phyloP scores from a whole-genome alignment of 1,140 invertebrate species.

The Babylonia areolata region DNA sequence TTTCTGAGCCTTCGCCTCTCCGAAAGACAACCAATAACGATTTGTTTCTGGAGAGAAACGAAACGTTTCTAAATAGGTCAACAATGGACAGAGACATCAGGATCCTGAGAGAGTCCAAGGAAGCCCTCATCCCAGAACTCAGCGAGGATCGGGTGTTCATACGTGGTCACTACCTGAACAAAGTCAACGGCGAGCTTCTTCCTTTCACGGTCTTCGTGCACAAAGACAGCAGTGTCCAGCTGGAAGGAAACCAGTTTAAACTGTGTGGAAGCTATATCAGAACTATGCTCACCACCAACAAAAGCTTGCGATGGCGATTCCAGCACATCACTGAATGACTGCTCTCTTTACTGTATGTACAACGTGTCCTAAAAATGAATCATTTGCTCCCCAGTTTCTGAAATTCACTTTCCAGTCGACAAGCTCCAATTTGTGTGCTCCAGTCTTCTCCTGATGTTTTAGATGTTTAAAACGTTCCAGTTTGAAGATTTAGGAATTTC shows the following conservation, averaged over 20 bases:
- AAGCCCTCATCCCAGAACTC: constrained; percentile 5
- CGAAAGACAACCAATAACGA: not conserved
- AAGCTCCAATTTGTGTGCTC: too few relatives aligned
- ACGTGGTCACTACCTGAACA: not conserved
- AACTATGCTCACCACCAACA: constrained; percentile 1
- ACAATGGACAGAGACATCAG: not conserved
- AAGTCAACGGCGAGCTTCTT: not conserved
- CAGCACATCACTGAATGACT: not conserved
- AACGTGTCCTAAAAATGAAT: too few relatives aligned
- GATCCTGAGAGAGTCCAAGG: not conserved
- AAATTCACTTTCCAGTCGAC: too few relatives aligned
- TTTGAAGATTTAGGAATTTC: too few relatives aligned
- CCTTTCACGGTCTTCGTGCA: not conserved
- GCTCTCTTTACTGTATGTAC: too few relatives aligned
- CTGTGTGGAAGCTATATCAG: constrained; percentile 22
- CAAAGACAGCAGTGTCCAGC: not conserved
- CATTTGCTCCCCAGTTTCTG: too few relatives aligned
- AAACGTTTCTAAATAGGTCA: not conserved
- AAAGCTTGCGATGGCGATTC: constrained; percentile 22
- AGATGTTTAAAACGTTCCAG: too few relatives aligned
- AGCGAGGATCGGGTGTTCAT: constrained; percentile 17
- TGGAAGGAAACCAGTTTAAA: not conserved
- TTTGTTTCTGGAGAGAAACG: not conserved
- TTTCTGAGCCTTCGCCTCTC: not conserved
- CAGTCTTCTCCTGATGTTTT: too few relatives aligned